Evolutionary conservation across 1,140 invertebrate species (phyloP).

Genomic region (Drosophila watanabei): DNA sequence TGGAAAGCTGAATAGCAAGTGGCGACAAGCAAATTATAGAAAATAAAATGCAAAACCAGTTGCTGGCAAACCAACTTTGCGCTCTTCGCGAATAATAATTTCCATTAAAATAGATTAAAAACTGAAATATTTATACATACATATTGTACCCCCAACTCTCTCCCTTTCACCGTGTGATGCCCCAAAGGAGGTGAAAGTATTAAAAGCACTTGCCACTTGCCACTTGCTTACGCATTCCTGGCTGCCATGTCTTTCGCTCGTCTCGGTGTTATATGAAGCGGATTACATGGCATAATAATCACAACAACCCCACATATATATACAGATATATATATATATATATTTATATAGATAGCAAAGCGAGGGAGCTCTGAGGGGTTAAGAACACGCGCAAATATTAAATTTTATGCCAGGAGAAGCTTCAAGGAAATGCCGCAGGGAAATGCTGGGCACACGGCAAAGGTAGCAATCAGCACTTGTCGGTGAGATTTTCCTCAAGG

Average conservation of each 20-base stretch:
- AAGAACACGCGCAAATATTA: conserved; percentile 80
- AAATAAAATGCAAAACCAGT: conserved; percentile 62
- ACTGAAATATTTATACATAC: conserved; percentile 78
- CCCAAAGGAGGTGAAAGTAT: conserved; percentile 76
- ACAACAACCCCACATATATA: conserved; percentile 32
- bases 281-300: conserved; percentile 82
- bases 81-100: conserved; percentile 76
- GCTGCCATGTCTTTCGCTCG: conserved; percentile 59
- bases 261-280: conserved; percentile 72
- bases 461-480: conserved; percentile 42
- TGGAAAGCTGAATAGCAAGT: conserved; percentile 10
- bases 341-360: conserved; percentile 24
- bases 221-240: conserved; percentile 57
- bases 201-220: conserved; percentile 78
- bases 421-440: conserved; percentile 30
- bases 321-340: conserved; percentile 7
- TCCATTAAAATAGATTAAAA: conserved; percentile 84
- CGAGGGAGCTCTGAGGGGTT: conserved; percentile 34
- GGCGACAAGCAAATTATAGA: conserved; percentile 65
- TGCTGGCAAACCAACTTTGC: conserved; percentile 28
- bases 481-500: neutral
- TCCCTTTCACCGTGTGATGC: conserved; percentile 24
- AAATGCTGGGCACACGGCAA: conserved; percentile 19
- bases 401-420: conserved; percentile 67
- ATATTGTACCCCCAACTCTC: neutral